These are phyloP conservation scores for Lophochroa leadbeateri DNA, from an alignment of 2,113 vertebrate species.

Conservation along the genomic window DNA sequence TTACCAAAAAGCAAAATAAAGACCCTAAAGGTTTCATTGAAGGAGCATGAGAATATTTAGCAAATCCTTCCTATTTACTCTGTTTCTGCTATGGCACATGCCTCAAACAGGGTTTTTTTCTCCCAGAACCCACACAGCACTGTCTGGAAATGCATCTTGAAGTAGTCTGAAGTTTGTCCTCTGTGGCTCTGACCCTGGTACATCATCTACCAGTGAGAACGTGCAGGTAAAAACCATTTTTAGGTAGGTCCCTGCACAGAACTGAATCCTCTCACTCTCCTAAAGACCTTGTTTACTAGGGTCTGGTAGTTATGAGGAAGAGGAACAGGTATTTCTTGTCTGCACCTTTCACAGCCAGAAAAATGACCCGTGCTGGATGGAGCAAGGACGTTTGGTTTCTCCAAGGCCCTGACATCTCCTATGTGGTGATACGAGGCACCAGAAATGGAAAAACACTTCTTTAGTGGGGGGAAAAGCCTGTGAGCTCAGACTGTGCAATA, in stretches of 20 bases:
- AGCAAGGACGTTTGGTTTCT: not conserved
- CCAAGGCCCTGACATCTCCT: not conserved
- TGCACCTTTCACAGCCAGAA: not conserved
- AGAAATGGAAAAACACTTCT: not conserved
- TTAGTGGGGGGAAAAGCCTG: not conserved
- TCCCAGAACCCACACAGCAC: not conserved
- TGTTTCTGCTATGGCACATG: not conserved
- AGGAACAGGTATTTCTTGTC: not conserved
- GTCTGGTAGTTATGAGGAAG: not conserved
- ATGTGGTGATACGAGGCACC: not conserved
- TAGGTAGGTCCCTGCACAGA: not conserved
- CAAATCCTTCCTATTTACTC: not conserved
- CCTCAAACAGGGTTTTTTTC: not conserved
- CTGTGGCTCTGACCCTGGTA: not conserved
- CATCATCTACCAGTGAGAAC: not conserved
- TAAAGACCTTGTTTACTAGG: not conserved
- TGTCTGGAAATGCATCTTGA: not conserved
- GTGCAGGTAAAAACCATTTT: not conserved
- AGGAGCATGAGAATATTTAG: not conserved
- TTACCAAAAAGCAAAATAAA: not conserved
- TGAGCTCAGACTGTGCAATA: not conserved
- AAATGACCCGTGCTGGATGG: not conserved
- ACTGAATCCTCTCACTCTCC: not conserved
- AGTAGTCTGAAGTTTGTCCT: not conserved
- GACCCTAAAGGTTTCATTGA: not conserved